phyloP scores from a whole-genome alignment of 2,888 invertebrate genomes.

The Hetaerina titia region DNA sequence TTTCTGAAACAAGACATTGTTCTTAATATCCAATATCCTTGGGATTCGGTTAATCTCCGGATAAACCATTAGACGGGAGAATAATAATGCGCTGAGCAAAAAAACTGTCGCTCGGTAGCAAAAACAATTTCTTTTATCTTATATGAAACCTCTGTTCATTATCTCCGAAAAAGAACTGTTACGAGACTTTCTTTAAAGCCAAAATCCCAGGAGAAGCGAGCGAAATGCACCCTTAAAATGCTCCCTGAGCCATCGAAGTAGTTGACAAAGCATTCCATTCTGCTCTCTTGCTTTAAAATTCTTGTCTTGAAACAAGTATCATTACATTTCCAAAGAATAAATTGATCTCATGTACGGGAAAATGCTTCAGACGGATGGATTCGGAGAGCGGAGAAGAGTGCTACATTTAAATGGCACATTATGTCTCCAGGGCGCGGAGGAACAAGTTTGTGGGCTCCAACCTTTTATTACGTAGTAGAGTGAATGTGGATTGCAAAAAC shows the following conservation, averaged over 20 bases:
- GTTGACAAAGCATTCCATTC: not conserved
- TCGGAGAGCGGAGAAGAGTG: not conserved
- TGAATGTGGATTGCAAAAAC: no score
- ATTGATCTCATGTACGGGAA: not conserved
- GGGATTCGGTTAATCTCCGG: not conserved
- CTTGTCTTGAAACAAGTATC: not conserved
- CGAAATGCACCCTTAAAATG: not conserved
- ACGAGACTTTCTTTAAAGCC: not conserved
- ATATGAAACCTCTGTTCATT: not conserved
- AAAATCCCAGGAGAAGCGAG: not conserved
- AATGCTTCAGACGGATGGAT: not conserved
- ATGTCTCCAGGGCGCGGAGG: not conserved
- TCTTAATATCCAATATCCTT: not conserved
- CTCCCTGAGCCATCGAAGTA: not conserved
- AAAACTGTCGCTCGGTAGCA: not conserved
- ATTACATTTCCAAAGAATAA: not conserved
- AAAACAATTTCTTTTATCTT: not conserved
- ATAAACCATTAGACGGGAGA: not conserved
- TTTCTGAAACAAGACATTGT: not conserved
- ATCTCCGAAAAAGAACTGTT: not conserved
- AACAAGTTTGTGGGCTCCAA: not conserved
- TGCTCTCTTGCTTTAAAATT: not conserved
- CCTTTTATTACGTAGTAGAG: no score
- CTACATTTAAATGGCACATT: not conserved
- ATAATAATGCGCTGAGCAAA: not conserved